A percentile compares a stretch with the other conserved stretches of the same genome.
phyloP scores from a whole-genome alignment of 2,113 vertebrate genomes.

The Choloepus hoffmanni region DNA sequence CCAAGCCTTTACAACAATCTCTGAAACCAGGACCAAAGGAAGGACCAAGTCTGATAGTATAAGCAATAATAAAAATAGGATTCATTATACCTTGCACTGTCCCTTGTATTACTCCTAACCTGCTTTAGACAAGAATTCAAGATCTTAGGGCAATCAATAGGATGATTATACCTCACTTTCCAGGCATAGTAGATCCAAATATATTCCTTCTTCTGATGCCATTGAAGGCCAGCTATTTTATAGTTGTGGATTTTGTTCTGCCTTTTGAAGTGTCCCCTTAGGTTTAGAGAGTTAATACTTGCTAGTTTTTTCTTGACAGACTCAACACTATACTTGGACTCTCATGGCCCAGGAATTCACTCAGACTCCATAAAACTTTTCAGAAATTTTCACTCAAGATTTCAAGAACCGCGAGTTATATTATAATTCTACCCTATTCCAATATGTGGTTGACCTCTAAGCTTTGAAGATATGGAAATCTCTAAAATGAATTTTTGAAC shows the following conservation, averaged over 20 bases:
- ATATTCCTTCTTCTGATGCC: neutral
- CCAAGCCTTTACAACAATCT: neutral
- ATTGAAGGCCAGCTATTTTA: neutral
- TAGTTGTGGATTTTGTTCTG: neutral
- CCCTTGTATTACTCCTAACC: neutral
- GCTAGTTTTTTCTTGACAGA: neutral
- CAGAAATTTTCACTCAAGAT: neutral
- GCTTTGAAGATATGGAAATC: neutral
- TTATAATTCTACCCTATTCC: neutral
- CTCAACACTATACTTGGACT: neutral
- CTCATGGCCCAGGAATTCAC: neutral
- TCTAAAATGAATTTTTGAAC: neutral
- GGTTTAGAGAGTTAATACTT: neutral
- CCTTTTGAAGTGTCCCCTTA: neutral
- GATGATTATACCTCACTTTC: neutral
- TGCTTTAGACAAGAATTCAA: neutral
- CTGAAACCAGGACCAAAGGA: slow-evolving; percentile 9
- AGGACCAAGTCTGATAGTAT: neutral
- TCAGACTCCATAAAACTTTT: neutral
- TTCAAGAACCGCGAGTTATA: neutral
- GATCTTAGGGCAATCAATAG: neutral
- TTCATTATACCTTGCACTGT: neutral
- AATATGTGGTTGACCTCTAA: neutral
- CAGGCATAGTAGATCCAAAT: neutral
- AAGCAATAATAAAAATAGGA: neutral